phyloP scores from a whole-genome alignment of 2,888 invertebrate genomes.

The Spodoptera exigua region DNA sequence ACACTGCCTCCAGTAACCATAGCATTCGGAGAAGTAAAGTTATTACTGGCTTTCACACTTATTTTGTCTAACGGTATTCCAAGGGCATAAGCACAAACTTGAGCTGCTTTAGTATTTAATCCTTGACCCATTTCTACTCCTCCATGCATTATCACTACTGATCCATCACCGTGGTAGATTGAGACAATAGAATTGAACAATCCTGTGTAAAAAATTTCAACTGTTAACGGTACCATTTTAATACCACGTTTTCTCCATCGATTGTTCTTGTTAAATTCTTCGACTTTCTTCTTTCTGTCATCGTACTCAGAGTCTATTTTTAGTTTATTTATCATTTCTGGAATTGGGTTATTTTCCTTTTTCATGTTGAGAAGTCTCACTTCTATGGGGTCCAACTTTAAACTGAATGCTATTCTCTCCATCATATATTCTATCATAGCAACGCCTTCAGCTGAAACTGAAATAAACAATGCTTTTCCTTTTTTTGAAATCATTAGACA shows the following conservation, averaged over 20 bases:
- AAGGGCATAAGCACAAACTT: slow-evolving; percentile 92
- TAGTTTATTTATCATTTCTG: slow-evolving; percentile 87
- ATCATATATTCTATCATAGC: slow-evolving; percentile 91
- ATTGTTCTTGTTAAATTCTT: slow-evolving; percentile 90
- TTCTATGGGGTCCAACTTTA: slow-evolving; percentile 88
- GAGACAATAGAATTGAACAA: slow-evolving; percentile 90
- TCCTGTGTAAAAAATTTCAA: slow-evolving; percentile 87
- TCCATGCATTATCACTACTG: slow-evolving; percentile 91
- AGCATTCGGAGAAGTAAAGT: slow-evolving; percentile 90
- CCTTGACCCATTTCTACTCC: slow-evolving; percentile 94
- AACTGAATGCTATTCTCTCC: slow-evolving; percentile 90
- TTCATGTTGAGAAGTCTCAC: slow-evolving; percentile 89
- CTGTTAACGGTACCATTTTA: slow-evolving; percentile 91
- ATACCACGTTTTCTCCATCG: slow-evolving; percentile 94
- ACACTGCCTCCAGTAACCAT: slow-evolving; percentile 91
- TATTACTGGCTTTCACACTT: slow-evolving; percentile 90
- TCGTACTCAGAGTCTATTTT: slow-evolving; percentile 86
- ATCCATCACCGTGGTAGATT: slow-evolving; percentile 91
- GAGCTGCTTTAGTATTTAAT: slow-evolving; percentile 93
- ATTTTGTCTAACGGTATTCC: slow-evolving; percentile 91
- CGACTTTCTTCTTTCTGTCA: slow-evolving; percentile 78
- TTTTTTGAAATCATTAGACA: background rate
- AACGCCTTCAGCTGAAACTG: slow-evolving; percentile 90
- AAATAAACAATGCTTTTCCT: slow-evolving; percentile 39
- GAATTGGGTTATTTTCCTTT: slow-evolving; percentile 78